Evolutionary conservation across 2,888 invertebrate species (phyloP).

Genomic region (Dexiosoma caninum): DNA sequence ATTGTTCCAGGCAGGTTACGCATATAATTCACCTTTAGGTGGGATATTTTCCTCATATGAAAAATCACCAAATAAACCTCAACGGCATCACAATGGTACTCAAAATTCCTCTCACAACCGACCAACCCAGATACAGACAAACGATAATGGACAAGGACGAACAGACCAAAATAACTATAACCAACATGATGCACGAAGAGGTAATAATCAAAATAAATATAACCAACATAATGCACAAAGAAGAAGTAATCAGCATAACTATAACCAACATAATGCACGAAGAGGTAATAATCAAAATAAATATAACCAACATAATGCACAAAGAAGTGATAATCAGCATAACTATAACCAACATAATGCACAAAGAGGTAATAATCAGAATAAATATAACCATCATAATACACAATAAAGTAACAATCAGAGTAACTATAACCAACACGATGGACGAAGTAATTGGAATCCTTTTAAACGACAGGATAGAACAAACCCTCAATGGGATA

Average conservation of each 20-base stretch:
- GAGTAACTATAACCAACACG: not conserved
- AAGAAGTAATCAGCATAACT: not conserved
- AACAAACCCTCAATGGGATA: too few species aligned
- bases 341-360: not conserved
- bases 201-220: too few species aligned
- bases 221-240: too few species aligned
- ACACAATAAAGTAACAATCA: not conserved
- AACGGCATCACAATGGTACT: not conserved
- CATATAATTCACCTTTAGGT: not conserved
- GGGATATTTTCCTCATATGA: not conserved
- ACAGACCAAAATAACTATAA: too few species aligned
- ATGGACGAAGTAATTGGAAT: too few species aligned
- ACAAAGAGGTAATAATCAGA: not conserved
- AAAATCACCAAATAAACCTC: not conserved
- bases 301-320: too few species aligned
- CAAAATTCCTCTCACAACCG: not conserved
- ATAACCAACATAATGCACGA: not conserved
- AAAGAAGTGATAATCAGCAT: not conserved
- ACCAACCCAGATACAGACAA: not conserved
- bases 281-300: not conserved
- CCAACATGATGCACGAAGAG: too few species aligned
- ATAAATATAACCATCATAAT: not conserved
- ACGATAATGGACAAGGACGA: too few species aligned
- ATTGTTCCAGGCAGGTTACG: conserved; percentile 48
- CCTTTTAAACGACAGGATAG: too few species aligned